Base-by-base conservation (phyloP, 2,113 vertebrate species). In the Oophaga pumilio region DNA sequence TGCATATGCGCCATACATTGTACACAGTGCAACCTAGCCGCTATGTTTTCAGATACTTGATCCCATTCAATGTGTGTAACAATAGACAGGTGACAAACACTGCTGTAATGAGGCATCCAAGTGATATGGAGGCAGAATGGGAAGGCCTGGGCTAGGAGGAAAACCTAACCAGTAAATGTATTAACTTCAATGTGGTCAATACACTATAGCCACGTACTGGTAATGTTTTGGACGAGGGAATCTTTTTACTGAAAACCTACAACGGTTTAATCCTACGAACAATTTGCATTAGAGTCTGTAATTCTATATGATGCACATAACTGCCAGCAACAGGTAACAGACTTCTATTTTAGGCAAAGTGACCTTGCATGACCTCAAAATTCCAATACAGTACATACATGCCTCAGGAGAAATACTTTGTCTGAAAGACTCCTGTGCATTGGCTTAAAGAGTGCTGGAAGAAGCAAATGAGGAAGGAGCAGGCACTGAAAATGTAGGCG, bases 281-380 rank as follows among this genome's bases (percentile, higher is more conserved):
- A 49, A 74, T 74, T 74, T 74, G 33, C 33, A 74, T 22, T 22
- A 49, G 43, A 49, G 8, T 3, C 50, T 78, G 52, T 77, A 78
- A 78, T 78, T 26, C 49, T 26, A 79, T 74, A 59, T 79, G 56
- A 79, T 59, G 15, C 28, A 33, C 60, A 50, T 11, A 24, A 52
- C 43, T 82, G 22, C 62, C 18, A 74, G 71, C 18, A 83, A 83
- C 43, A 83, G 62, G 60, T 68, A 83, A 24, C 43, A 64, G 62
- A 15, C 71, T 76, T 76, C 69, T 76, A 85, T 76, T 85, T 85
- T 85, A 60, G 71, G 84, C 71, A 85, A 50, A 15, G 28, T 85
- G 84, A 85, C 71, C 71, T 76, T 76, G 28, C 11, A 43, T 53
- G 62, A 60, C 50, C 84, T 76, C 33, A 57, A 49, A 62, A 84